Conservation (phyloP, 2,888 invertebrate species). For the Dendrolimus houi region DNA sequence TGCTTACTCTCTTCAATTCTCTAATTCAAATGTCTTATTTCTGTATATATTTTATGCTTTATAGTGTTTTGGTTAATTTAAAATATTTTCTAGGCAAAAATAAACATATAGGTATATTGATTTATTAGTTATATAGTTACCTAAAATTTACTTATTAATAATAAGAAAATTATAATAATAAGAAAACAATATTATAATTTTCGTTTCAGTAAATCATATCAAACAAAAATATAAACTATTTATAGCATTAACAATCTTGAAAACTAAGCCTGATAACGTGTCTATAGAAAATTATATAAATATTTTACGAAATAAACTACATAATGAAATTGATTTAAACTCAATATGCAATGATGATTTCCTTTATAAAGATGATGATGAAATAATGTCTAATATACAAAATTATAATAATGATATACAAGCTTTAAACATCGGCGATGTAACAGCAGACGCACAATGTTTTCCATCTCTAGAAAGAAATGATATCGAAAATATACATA, state of each 20-base stretch:
- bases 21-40: too few relatives aligned
- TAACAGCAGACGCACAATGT: constrained; percentile 1
- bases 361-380: constrained; percentile 18
- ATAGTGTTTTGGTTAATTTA: too few relatives aligned
- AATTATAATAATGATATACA: constrained; percentile 9
- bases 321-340: constrained; percentile 20
- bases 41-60: too few relatives aligned
- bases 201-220: constrained; percentile 34
- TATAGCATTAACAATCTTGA: constrained; percentile 37
- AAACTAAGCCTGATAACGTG: constrained; percentile 33
- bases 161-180: too few relatives aligned
- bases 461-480: constrained; percentile 2
- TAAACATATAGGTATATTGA: too few relatives aligned
- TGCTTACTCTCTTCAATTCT: too few relatives aligned
- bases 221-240: constrained; percentile 38
- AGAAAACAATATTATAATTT: not conserved
- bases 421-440: constrained; percentile 6
- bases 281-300: constrained; percentile 27
- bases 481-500: not conserved
- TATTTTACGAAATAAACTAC: constrained; percentile 26
- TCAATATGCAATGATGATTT: constrained; percentile 45
- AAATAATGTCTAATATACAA: constrained; percentile 10
- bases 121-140: too few relatives aligned
- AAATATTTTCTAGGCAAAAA: too few relatives aligned
- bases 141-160: too few relatives aligned